Base-by-base conservation (phyloP, 1,140 invertebrate species). In the Brachionus koreanus region DNA sequence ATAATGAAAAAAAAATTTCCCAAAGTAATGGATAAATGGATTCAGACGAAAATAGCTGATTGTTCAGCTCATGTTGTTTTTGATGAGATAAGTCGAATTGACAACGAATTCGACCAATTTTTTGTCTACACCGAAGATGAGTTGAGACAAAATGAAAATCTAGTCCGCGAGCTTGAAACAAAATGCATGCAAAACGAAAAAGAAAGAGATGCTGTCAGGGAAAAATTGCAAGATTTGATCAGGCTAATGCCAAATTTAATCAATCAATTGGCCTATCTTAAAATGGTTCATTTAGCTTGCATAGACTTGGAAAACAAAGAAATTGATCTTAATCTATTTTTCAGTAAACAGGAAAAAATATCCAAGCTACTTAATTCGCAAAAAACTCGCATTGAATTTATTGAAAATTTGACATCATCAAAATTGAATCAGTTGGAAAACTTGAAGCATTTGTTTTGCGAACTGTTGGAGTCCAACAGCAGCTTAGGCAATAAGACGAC, bases 1-100 rank as follows among this genome's bases (percentile, higher is more conserved):
- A 69, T 69, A 16, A 69, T 69, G 65, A 69, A 69, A 69, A 69
- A 43, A 69, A 69, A 69, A 39, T 69, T 69, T 69, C 74, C 74
- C 16, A 77, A 77, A 61, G 46, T 39, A 23, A 77, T 77, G 74
- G 52, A 61, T 43, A 46, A 25, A 33, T 77, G 74, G 74, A 57
- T 77, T 29, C 49, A 65, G n/a, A 39, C 19, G 46, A 79, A 42
- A 29, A 23, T 79, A 23, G 76, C 29, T 0, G 9, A 37, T 79
- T 19, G 33, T 2, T 39, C 39, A 5, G n/a, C 76, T 10, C 29
- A 33, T 12, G 19, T 25, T 12, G 5, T 37, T 16, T 61, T 39
- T 16, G 49, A 57, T 5, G 49, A 79, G 39, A 37, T 79, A 25
- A 49, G 43, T 12, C 69, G 69, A 13, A 74, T 74, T 9, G 69